Evolutionary conservation across 2,113 vertebrate genomes (phyloP).

Genomic region (Willisornis vidua): DNA sequence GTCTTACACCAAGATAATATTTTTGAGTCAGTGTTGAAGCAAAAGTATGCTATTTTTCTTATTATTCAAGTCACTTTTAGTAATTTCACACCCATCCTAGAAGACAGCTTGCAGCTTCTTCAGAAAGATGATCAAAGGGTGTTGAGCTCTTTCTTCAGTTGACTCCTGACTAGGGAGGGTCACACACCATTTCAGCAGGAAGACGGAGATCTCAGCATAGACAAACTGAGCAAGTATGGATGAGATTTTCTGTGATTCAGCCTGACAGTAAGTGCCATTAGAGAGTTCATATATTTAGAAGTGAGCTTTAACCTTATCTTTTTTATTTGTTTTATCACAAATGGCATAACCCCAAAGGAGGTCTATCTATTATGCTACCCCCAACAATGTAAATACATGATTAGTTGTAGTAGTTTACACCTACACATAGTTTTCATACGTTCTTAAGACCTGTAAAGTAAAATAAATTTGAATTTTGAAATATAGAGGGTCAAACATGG

Average conservation of each 20-base stretch:
- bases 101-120: not conserved
- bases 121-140: not conserved
- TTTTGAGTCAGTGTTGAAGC: not conserved
- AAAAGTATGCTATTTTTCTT: not conserved
- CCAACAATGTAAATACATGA: not conserved
- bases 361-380: not conserved
- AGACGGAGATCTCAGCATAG: not conserved
- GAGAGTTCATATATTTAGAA: not conserved
- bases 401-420: not conserved
- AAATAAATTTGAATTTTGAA: not conserved
- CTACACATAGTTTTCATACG: not conserved
- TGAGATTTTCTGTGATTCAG: not conserved
- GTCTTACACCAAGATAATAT: not conserved
- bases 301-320: not conserved
- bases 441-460: not conserved
- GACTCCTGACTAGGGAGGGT: not conserved
- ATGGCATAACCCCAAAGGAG: not conserved
- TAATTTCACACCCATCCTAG: not conserved
- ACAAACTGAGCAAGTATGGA: no score
- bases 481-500: not conserved
- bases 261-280: not conserved
- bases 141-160: not conserved
- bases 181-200: not conserved
- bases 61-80: conserved; percentile 8
- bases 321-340: not conserved